Evolutionary conservation across 1,140 invertebrate species (phyloP).

Genomic region (Drosophila malerkotliana): DNA sequence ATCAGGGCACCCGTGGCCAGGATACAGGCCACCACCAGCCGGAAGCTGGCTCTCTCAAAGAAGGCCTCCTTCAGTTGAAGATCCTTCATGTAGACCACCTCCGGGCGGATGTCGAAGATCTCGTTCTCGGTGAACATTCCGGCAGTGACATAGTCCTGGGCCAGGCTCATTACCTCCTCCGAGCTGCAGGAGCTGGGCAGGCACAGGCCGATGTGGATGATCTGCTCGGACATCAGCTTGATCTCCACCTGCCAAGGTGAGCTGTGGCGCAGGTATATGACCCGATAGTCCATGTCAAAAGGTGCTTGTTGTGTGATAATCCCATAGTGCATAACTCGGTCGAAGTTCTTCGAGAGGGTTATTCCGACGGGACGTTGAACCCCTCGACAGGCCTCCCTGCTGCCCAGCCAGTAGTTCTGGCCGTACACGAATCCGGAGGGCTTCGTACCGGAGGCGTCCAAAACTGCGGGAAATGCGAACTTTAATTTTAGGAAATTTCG

Average conservation of each 20-base stretch:
- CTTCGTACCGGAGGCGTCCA: conserved; percentile 79
- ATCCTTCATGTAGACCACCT: conserved; percentile 81
- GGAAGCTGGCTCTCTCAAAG: conserved; percentile 68
- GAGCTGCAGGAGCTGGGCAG: conserved; percentile 71
- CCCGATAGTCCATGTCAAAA: conserved; percentile 78
- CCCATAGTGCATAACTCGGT: conserved; percentile 76
- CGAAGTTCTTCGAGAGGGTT: conserved; percentile 79
- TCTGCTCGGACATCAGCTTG: conserved; percentile 81
- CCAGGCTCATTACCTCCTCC: conserved; percentile 63
- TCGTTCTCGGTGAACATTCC: conserved; percentile 71
- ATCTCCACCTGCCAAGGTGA: conserved; percentile 83
- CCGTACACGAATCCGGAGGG: conserved; percentile 80
- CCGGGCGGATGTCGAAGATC: conserved; percentile 73
- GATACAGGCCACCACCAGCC: conserved; percentile 59
- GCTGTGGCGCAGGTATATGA: conserved; percentile 76
- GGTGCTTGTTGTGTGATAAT: conserved; percentile 77
- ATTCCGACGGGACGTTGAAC: conserved; percentile 72
- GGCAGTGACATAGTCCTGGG: conserved; percentile 57
- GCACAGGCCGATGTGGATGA: conserved; percentile 81
- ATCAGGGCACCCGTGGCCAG: conserved; percentile 63
- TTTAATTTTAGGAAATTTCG: neutral
- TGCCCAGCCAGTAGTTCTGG: conserved; percentile 83
- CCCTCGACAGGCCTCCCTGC: conserved; percentile 72
- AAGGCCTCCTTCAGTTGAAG: conserved; percentile 70
- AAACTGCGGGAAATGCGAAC: conserved; percentile 44